A percentile compares a stretch with the other conserved stretches of the same genome.
phyloP scores from a whole-genome alignment of 2,113 vertebrate genomes.

The Actinemys pallida region DNA sequence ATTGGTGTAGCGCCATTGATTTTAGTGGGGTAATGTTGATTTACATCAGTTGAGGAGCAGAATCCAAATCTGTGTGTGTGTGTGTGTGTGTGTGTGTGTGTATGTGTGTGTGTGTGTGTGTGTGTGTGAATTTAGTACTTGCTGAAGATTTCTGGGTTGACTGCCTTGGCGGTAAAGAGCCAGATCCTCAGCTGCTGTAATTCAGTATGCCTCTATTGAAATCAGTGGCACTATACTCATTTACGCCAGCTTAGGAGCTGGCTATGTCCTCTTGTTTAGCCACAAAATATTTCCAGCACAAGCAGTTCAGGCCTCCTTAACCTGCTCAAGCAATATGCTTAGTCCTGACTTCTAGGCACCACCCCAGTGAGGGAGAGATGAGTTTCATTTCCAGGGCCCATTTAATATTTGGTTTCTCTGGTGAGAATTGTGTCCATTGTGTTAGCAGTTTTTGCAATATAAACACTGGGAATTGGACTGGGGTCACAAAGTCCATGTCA shows the following conservation, averaged over 20 bases:
- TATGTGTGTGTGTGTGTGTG: neutral
- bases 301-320: neutral
- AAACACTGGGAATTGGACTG: neutral
- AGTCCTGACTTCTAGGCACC: rapidly evolving
- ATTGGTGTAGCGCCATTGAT: neutral
- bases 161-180: neutral
- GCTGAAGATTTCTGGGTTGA: neutral
- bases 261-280: neutral
- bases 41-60: neutral
- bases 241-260: neutral
- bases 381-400: neutral
- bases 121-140: neutral
- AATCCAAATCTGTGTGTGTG: neutral
- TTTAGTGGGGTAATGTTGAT: neutral
- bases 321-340: neutral
- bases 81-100: neutral
- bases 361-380: rapidly evolving
- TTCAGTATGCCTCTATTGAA: neutral
- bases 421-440: neutral
- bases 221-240: neutral
- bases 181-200: neutral
- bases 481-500: no score
- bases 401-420: rapidly evolving
- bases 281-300: neutral
- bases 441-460: neutral